Conservation (phyloP, 2,797 vertebrate genomes). For the Vireo griseus region DNA sequence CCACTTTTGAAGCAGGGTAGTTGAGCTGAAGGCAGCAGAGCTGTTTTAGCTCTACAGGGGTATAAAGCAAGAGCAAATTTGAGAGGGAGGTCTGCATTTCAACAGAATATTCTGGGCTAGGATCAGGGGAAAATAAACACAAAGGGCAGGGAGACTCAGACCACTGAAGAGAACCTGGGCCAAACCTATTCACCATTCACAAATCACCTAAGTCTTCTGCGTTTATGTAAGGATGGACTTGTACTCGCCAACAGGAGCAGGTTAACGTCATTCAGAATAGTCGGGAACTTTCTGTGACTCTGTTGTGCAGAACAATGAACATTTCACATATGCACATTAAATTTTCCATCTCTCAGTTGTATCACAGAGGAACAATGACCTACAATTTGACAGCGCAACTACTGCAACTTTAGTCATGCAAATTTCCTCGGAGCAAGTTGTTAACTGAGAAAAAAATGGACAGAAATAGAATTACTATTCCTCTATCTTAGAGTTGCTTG, state of each 20-base stretch:
- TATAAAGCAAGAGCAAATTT: background rate
- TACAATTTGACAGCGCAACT: slow-evolving; percentile 16
- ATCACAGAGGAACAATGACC: background rate
- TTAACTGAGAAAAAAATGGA: background rate
- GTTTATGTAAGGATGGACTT: background rate
- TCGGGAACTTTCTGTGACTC: background rate
- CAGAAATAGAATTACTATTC: background rate
- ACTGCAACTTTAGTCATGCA: background rate
- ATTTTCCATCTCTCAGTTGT: background rate
- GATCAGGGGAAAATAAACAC: background rate
- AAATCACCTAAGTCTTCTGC: background rate
- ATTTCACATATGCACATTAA: background rate
- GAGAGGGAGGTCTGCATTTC: background rate
- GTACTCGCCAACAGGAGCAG: accelerated
- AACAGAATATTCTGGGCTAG: background rate
- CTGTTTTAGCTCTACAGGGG: background rate
- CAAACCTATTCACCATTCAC: background rate
- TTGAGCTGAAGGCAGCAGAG: background rate
- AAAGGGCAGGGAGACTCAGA: background rate
- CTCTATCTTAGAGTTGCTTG: background rate
- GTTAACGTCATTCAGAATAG: background rate
- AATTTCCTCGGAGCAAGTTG: background rate
- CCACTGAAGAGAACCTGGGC: background rate
- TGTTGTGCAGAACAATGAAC: background rate
- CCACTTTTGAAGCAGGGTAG: background rate